Evolutionary conservation across 1,140 invertebrate genomes (phyloP).

Genomic region (Papilio helenus): DNA sequence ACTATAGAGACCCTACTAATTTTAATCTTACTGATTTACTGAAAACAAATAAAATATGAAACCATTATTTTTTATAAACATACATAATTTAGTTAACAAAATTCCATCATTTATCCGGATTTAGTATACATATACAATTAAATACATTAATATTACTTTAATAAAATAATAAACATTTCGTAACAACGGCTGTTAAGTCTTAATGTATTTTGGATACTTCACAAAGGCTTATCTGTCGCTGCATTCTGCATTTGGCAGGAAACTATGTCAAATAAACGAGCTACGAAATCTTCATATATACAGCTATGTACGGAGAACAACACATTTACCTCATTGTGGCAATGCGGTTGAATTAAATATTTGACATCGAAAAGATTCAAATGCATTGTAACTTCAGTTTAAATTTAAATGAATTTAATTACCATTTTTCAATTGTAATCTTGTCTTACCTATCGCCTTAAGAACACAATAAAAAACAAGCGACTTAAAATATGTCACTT

Average conservation of each 20-base stretch:
- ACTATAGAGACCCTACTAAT: too few relatives aligned
- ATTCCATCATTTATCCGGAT: too few relatives aligned
- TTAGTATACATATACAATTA: too few relatives aligned
- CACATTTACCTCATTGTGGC: constrained; percentile 1
- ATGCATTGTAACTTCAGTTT: background rate
- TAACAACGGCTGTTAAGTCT: background rate
- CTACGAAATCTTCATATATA: background rate
- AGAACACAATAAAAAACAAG: too few relatives aligned
- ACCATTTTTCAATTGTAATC: too few relatives aligned
- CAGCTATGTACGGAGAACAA: background rate
- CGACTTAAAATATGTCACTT: too few relatives aligned
- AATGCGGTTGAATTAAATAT: background rate
- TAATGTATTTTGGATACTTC: background rate
- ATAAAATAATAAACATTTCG: background rate
- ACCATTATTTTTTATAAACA: too few relatives aligned
- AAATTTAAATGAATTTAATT: too few relatives aligned
- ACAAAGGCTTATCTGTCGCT: background rate
- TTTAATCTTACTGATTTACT: too few relatives aligned
- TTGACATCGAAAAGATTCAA: background rate
- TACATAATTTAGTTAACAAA: too few relatives aligned
- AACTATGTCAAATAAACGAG: constrained; percentile 8
- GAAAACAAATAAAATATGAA: too few relatives aligned
- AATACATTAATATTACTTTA: background rate
- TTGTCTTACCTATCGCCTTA: too few relatives aligned
- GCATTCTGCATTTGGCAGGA: background rate